Percentiles rank a stretch among this genome's conserved stretches.
These are phyloP conservation scores for Flexamia atlantica DNA, from an alignment of 2,888 invertebrate genomes.

Conservation along the genomic window DNA sequence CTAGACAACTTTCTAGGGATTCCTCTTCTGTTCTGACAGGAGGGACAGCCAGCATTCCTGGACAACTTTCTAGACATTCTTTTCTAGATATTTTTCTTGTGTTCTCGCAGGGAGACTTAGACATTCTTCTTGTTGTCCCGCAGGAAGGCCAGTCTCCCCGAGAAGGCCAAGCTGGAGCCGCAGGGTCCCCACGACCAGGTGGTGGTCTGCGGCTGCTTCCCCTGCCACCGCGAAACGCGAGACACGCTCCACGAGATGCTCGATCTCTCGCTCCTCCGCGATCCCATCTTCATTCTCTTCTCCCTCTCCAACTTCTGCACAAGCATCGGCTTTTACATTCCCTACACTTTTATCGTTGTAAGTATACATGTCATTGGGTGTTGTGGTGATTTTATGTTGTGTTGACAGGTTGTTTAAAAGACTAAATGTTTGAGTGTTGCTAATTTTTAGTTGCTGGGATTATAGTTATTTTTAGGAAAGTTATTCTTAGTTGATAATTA, in stretches of 20 bases:
- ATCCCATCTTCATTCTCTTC: slow-evolving; percentile 93
- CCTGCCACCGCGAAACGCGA: slow-evolving; percentile 83
- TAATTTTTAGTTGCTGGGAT: too few relatives aligned
- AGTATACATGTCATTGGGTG: slow-evolving; percentile 70
- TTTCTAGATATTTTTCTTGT: too few relatives aligned
- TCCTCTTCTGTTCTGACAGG: too few relatives aligned
- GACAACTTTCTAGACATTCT: too few relatives aligned
- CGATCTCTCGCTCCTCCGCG: slow-evolving; percentile 89
- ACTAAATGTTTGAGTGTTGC: too few relatives aligned
- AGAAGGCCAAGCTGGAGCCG: slow-evolving; percentile 71
- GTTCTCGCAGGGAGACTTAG: too few relatives aligned
- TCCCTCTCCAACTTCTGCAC: slow-evolving; percentile 96
- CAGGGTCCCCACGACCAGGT: slow-evolving; percentile 76
- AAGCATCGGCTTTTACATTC: slow-evolving; percentile 96
- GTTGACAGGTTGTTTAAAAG: too few relatives aligned
- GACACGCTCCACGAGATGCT: slow-evolving; percentile 89
- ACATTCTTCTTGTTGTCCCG: not conserved
- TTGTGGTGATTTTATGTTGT: too few relatives aligned
- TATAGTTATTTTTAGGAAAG: too few relatives aligned
- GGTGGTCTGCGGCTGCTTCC: slow-evolving; percentile 74
- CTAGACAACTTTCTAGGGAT: too few relatives aligned
- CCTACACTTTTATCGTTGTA: slow-evolving; percentile 90
- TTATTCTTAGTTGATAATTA: too few relatives aligned
- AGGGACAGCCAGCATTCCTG: too few relatives aligned
- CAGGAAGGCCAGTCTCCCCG: slow-evolving; percentile 50